These are phyloP conservation scores for Parasteatoda tepidariorum DNA, from an alignment of 1,140 invertebrate species.

Conservation along the genomic window DNA sequence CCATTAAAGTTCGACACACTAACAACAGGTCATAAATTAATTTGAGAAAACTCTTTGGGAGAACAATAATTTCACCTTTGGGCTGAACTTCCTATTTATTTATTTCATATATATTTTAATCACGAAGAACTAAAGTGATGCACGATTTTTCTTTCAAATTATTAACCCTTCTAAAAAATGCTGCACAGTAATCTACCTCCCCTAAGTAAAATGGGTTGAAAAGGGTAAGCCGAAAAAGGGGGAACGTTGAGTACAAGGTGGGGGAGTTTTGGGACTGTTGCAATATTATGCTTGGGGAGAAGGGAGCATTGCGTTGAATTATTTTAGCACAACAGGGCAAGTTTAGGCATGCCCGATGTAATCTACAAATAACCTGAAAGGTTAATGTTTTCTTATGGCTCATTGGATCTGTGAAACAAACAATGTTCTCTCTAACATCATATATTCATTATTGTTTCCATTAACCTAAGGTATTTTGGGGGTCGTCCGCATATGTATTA, in stretches of 20 bases:
- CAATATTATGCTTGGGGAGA: background rate
- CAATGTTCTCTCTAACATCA: slow-evolving; percentile 47
- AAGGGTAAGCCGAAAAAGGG: background rate
- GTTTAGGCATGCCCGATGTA: slow-evolving; percentile 31
- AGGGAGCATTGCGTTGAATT: slow-evolving; percentile 17
- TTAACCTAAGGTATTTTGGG: background rate
- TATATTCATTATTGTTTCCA: slow-evolving; percentile 52
- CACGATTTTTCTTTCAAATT: slow-evolving; percentile 12
- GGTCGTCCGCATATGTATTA: background rate
- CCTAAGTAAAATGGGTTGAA: too few species aligned
- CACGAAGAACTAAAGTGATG: slow-evolving; percentile 1
- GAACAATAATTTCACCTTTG: too few species aligned
- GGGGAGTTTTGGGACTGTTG: background rate
- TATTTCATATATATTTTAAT: background rate
- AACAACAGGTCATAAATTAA: too few species aligned
- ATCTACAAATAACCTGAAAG: slow-evolving; percentile 59
- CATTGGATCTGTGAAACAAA: slow-evolving; percentile 38
- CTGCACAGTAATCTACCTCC: background rate
- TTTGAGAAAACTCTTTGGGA: too few species aligned
- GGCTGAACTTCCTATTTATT: too few species aligned
- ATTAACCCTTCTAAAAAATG: slow-evolving; percentile 10
- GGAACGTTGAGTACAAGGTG: slow-evolving; percentile 11
- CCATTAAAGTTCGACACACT: too few species aligned
- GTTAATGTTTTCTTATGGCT: slow-evolving; percentile 52
- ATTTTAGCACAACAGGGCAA: slow-evolving; percentile 31